A percentile compares a stretch with the other conserved stretches of the same genome.
Evolutionary conservation across 2,797 vertebrate species (phyloP).

Genomic region (Australoheros facetus): DNA sequence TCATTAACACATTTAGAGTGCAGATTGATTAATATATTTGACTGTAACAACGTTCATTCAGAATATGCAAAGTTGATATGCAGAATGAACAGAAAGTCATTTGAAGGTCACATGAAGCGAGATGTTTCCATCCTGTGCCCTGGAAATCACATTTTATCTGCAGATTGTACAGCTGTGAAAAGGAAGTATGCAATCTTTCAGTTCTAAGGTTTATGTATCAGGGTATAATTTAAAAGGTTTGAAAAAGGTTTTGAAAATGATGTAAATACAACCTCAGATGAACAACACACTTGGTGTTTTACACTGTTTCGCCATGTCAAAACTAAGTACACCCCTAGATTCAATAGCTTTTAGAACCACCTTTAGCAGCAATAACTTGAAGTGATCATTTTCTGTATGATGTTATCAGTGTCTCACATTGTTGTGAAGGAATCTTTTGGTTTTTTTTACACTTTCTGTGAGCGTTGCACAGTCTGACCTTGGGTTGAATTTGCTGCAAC

Average conservation of each 20-base stretch:
- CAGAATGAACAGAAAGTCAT: not conserved
- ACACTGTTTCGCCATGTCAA: no score
- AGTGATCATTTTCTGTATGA: not conserved
- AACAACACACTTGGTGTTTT: no score
- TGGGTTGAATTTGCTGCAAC: not conserved
- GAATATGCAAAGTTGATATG: not conserved
- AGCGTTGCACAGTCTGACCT: not conserved
- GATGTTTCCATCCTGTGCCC: no score
- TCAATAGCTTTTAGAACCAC: not conserved
- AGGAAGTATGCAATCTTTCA: not conserved
- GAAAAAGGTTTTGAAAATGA: not conserved
- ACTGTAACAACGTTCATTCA: not conserved
- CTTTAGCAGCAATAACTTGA: not conserved
- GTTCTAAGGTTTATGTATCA: not conserved
- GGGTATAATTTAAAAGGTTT: not conserved
- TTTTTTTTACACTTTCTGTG: not conserved
- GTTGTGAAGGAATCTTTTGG: not conserved
- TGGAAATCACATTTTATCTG: not conserved
- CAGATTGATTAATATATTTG: not conserved
- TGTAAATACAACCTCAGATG: not conserved
- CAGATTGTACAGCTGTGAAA: not conserved
- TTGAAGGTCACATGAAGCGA: not conserved
- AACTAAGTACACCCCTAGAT: not conserved
- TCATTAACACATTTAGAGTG: not conserved
- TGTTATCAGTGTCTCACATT: not conserved